Evolutionary conservation across 2,888 invertebrate genomes (phyloP).

Genomic region (Stenoptilia bipunctidactyla): DNA sequence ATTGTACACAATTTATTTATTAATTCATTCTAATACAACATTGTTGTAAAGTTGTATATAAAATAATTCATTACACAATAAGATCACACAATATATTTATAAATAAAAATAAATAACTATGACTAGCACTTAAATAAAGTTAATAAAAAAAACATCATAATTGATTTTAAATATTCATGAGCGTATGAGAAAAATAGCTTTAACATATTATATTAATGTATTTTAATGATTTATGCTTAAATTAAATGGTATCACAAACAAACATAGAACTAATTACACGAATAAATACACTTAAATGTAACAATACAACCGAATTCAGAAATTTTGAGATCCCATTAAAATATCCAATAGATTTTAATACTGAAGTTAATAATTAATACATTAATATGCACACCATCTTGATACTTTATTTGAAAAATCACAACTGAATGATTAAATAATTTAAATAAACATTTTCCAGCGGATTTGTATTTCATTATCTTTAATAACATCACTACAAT

Average conservation of each 20-base stretch:
- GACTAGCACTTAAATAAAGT: slow-evolving; percentile 30
- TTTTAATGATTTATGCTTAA: slow-evolving; percentile 2
- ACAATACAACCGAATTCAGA: no score
- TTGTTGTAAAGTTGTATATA: no score
- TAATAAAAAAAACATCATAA: slow-evolving; percentile 4
- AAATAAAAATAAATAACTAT: slow-evolving; percentile 29
- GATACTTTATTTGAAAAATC: no score
- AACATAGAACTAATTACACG: neutral
- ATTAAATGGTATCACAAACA: slow-evolving; percentile 5
- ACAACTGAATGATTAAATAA: no score
- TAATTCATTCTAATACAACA: no score
- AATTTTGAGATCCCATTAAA: no score
- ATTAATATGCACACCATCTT: no score
- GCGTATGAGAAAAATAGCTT: slow-evolving; percentile 16
- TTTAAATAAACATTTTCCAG: no score
- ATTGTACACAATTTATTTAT: slow-evolving; percentile 20
- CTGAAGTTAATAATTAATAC: no score
- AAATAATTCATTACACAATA: slow-evolving; percentile 15
- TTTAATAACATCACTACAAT: no score
- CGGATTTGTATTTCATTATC: no score
- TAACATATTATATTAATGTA: slow-evolving; percentile 15
- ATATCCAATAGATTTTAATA: no score
- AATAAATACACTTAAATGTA: neutral
- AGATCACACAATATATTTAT: slow-evolving; percentile 20
- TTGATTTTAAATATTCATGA: neutral